Conservation (phyloP, 1,140 invertebrate species). For the Pemphigus obesinymphae region DNA sequence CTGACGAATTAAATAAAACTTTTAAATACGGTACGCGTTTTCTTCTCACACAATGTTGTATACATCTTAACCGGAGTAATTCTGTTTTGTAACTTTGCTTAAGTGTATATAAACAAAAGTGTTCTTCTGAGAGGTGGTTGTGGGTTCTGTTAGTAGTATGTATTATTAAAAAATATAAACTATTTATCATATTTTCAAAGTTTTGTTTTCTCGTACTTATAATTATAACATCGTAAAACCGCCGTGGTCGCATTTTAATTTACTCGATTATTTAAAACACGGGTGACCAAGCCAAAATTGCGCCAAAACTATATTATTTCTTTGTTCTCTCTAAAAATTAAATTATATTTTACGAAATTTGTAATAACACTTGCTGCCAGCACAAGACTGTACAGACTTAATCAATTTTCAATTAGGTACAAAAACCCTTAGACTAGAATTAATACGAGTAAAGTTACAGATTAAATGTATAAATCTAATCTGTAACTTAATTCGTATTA, state of each 20-base stretch:
- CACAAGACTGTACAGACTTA: no score
- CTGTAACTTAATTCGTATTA: no score
- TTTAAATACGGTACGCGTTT: not conserved
- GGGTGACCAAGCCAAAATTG: not conserved
- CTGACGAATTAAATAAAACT: not conserved
- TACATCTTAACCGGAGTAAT: not conserved
- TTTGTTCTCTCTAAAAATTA: not conserved
- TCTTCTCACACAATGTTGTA: not conserved
- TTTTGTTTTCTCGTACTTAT: not conserved
- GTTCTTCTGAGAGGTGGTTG: not conserved
- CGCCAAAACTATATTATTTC: not conserved
- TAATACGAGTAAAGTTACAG: no score
- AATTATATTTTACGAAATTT: no score
- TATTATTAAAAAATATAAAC: slow-evolving; percentile 13
- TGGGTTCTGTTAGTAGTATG: not conserved
- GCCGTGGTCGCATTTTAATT: not conserved
- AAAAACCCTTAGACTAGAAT: no score
- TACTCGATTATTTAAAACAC: not conserved
- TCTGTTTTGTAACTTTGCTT: not conserved
- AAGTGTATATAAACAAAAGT: not conserved
- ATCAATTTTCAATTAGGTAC: no score
- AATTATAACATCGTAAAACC: no score
- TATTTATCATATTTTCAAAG: slow-evolving; percentile 3
- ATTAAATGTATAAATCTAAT: no score
- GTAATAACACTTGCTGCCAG: no score